A percentile compares a stretch with the other conserved stretches of the same genome.
Evolutionary conservation across 2,797 vertebrate genomes (phyloP).

Genomic region (Diplodus sargus): DNA sequence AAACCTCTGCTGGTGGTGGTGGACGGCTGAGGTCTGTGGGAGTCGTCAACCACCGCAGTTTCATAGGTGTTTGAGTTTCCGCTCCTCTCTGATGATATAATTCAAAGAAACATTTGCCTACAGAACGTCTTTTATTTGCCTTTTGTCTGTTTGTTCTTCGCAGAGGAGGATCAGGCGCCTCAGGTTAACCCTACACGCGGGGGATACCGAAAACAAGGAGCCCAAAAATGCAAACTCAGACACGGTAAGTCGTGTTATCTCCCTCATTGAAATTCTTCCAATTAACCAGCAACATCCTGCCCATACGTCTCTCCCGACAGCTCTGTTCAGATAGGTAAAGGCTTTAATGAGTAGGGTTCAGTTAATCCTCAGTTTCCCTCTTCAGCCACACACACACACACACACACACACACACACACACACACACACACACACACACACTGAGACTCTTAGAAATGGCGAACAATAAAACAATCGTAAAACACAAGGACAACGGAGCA

Average conservation of each 20-base stretch:
- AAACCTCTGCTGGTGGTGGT: neutral
- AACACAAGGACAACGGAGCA: conserved; percentile 11
- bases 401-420: neutral
- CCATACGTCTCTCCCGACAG: neutral
- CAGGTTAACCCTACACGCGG: conserved; percentile 91
- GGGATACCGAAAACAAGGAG: conserved; percentile 81
- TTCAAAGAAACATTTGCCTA: neutral
- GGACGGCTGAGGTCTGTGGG: conserved; percentile 1
- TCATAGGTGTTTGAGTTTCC: conserved; percentile 13
- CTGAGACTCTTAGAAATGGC: too few relatives aligned
- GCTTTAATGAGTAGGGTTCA: neutral
- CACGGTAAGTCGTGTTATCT: conserved; percentile 82
- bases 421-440: too few relatives aligned
- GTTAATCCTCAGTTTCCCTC: neutral
- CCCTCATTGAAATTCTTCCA: conserved; percentile 7
- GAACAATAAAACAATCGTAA: conserved; percentile 1
- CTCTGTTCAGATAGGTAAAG: neutral
- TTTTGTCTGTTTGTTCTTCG: conserved; percentile 56
- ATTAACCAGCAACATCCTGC: conserved; percentile 8
- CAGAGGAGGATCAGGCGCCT: conserved; percentile 91
- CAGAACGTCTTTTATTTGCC: conserved; percentile 20
- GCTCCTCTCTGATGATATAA: neutral
- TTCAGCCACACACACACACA: neutral
- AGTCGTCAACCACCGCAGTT: neutral
- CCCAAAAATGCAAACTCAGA: conserved; percentile 76